phyloP scores from a whole-genome alignment of 2,888 invertebrate species.

The Acleris sparsana region DNA sequence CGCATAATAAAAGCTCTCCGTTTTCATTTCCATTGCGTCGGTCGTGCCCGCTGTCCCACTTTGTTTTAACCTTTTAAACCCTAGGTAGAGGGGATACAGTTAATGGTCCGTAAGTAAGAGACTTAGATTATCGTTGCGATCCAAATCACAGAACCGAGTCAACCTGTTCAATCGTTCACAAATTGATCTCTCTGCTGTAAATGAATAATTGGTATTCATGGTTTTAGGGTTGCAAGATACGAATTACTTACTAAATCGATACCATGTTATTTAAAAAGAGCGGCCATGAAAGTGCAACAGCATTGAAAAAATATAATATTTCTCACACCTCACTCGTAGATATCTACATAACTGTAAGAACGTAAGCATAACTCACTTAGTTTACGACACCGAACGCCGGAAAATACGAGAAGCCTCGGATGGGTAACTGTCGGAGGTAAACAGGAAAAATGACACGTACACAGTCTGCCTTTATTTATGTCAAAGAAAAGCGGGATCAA shows the following conservation, averaged over 20 bases:
- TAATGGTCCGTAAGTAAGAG: constrained; percentile 49
- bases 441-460: constrained; percentile 41
- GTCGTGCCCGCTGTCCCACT: constrained; percentile 10
- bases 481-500: constrained; percentile 40
- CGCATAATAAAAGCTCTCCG: not conserved
- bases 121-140: constrained; percentile 41
- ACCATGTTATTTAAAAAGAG: too few relatives aligned
- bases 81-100: constrained; percentile 40
- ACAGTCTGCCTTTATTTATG: constrained; percentile 24
- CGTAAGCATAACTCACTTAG: constrained; percentile 43
- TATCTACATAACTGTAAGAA: not conserved
- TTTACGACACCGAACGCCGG: constrained; percentile 46
- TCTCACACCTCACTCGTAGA: not conserved
- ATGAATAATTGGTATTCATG: constrained; percentile 33
- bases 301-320: not conserved
- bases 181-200: constrained; percentile 36
- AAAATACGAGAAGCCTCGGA: constrained; percentile 38
- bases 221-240: constrained; percentile 7
- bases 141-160: constrained; percentile 35
- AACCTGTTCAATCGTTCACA: constrained; percentile 36
- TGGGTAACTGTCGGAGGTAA: constrained; percentile 32
- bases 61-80: constrained; percentile 30
- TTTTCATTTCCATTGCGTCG: constrained; percentile 14
- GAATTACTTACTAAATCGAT: not conserved
- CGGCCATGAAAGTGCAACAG: too few relatives aligned